Evolutionary conservation across 2,113 vertebrate species (phyloP).

Genomic region (Plecotus auritus): DNA sequence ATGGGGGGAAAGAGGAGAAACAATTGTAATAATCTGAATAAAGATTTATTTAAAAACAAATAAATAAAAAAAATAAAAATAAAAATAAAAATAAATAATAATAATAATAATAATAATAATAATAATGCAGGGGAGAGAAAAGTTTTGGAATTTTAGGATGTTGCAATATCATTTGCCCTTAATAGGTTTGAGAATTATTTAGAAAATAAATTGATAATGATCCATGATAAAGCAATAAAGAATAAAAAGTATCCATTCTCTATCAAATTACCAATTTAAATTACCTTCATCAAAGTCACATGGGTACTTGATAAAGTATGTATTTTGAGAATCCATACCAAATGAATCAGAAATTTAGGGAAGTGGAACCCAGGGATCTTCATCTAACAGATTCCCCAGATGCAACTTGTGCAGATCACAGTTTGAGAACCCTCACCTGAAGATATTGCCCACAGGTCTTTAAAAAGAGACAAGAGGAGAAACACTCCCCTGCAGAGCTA

Average conservation of each 20-base stretch:
- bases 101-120: neutral
- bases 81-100: neutral
- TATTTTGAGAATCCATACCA: neutral
- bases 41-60: no score
- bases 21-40: no score
- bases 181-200: neutral
- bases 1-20: no score
- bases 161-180: neutral
- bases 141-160: neutral
- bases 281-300: neutral
- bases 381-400: neutral
- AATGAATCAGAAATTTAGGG: neutral
- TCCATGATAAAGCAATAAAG: neutral
- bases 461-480: neutral
- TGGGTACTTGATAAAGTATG: neutral
- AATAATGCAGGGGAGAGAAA: neutral
- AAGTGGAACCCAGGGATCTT: neutral
- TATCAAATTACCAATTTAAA: neutral
- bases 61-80: no score
- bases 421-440: neutral
- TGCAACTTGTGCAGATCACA: neutral
- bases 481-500: neutral
- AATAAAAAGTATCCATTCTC: neutral
- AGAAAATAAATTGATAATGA: neutral
- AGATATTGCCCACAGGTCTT: neutral